Conservation (phyloP, 2,113 vertebrate genomes). For the Callipepla californica region DNA sequence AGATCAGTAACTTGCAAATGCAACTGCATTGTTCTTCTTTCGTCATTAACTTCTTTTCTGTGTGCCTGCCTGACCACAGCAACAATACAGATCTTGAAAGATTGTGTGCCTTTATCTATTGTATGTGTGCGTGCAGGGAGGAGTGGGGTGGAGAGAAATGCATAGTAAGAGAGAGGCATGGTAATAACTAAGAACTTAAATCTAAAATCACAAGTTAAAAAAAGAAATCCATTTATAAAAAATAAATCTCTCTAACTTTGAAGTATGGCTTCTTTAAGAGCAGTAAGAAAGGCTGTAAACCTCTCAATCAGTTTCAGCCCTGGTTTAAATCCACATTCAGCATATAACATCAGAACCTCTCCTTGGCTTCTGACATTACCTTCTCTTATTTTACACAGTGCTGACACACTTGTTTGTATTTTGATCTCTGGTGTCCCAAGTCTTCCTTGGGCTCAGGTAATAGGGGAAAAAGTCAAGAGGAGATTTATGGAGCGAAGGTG, state of each 20-base stretch:
- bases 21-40: constrained; percentile 16
- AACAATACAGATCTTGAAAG: constrained; percentile 46
- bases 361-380: neutral
- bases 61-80: constrained; percentile 27
- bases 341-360: constrained; percentile 5
- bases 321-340: constrained; percentile 14
- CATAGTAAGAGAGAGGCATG: neutral
- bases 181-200: neutral
- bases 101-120: neutral
- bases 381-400: neutral
- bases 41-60: neutral
- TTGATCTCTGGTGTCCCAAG: neutral
- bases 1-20: constrained; percentile 21
- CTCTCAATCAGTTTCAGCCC: constrained; percentile 3
- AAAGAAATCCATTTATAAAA: neutral
- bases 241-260: neutral
- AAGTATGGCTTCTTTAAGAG: constrained; percentile 38
- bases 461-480: neutral
- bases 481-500: neutral
- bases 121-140: neutral
- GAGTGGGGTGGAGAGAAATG: neutral
- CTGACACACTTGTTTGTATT: constrained; percentile 8
- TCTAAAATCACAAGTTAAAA: neutral
- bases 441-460: neutral
- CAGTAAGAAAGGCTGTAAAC: constrained; percentile 10